Evolutionary conservation across 2,888 invertebrate species (phyloP).

Genomic region (Agonopterix heracliana): DNA sequence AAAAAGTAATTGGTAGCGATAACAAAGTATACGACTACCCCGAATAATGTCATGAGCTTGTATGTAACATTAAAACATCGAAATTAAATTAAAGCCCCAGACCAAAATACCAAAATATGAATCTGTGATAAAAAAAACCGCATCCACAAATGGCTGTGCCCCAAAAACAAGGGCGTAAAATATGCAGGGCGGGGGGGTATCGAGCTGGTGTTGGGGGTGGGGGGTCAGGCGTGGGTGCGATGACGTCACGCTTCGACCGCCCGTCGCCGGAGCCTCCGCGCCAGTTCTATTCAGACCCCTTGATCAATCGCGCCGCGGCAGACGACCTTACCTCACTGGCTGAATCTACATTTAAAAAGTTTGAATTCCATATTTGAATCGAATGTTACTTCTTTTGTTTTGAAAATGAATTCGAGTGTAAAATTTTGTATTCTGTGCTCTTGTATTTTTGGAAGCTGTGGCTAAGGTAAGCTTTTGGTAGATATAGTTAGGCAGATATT

Average conservation of each 20-base stretch:
- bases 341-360: constrained; percentile 17
- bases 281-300: constrained; percentile 42
- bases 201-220: constrained; percentile 23
- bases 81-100: no score
- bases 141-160: constrained; percentile 34
- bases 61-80: no score
- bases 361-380: constrained; percentile 2
- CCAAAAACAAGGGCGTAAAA: constrained; percentile 57
- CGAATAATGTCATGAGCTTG: no score
- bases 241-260: constrained; percentile 62
- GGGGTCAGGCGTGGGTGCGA: constrained; percentile 23
- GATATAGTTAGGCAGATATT: constrained; percentile 11
- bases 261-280: constrained; percentile 47
- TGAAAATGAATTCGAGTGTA: constrained; percentile 15
- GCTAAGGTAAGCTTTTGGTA: constrained; percentile 18
- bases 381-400: constrained; percentile 18
- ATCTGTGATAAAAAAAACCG: constrained; percentile 30
- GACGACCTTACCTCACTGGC: constrained; percentile 21
- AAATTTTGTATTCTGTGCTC: constrained; percentile 13
- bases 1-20: no score
- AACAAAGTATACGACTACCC: no score
- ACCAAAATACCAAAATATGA: no score
- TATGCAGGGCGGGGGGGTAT: constrained; percentile 44
- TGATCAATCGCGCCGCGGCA: constrained; percentile 45
- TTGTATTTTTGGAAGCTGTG: constrained; percentile 30